Base-by-base conservation (phyloP, 2,797 vertebrate genomes). In the Sternarchorhynchus goeldii region DNA sequence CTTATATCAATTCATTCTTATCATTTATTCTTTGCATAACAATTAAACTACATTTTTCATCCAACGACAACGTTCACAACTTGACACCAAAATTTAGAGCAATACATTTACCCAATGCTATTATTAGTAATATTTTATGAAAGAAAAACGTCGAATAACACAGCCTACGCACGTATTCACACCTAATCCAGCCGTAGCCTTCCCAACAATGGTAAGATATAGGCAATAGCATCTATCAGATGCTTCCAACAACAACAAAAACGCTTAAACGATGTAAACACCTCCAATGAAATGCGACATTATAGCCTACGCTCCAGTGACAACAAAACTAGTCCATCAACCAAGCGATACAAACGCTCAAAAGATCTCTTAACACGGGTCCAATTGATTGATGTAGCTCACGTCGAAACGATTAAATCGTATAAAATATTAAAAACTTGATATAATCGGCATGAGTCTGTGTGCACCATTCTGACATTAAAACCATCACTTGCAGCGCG, bases 271-370 rank as follows among this genome's bases (percentile, higher is more conserved):
- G 57, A 77, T 25, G 72, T 75, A 78, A 80, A 81, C 72, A 78
- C 71, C 72, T 78, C 68, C 41, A 59, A 45, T 60, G 67, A 73
- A 81, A 78, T 83, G 79, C 79, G 82, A 36, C 78, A 77, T 59
- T 32, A 36, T 39, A 57, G 59, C 16, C 57, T 57, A 39, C 6
- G 41, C 66, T 64, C 65, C 21, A 34, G 56, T 57, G 5, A 17
- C 21, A 63, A 31, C 64, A 45, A 32, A 25, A 39, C 25, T 25
- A 25, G 25, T 25, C 34, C 74, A 32, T 79, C 84, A 69, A 69
- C 64, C 76, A 69, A 17, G 81, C 65, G 66, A 78, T 50, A 59
- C 82, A 87, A 87, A 50, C 10, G 10, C 45, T 50, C 45, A 50
- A 50, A 50, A 50, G 10, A 50, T 50, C 8, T 50, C 45, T 63